These are phyloP conservation scores for Irena cyanogastra DNA, from an alignment of 2,113 vertebrate species.

Conservation along the genomic window DNA sequence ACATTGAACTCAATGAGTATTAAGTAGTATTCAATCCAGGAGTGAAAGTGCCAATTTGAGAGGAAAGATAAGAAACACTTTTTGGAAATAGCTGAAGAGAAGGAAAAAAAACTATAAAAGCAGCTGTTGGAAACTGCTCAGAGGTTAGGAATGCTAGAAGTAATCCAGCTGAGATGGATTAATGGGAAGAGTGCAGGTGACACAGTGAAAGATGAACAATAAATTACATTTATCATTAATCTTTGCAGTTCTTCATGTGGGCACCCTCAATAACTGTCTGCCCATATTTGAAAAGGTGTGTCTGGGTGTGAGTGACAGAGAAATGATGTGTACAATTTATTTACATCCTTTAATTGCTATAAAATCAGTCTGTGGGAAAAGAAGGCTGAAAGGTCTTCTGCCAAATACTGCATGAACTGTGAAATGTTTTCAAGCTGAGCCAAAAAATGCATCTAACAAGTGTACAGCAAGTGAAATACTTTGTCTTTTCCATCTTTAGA, in stretches of 20 bases:
- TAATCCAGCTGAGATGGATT: slow-evolving; percentile 37
- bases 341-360: neutral
- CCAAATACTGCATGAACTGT: slow-evolving; percentile 44
- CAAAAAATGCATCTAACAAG: slow-evolving; percentile 62
- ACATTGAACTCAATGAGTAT: neutral
- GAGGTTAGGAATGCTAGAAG: slow-evolving; percentile 57
- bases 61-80: neutral
- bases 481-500: slow-evolving; percentile 59
- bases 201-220: neutral
- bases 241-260: neutral
- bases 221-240: neutral
- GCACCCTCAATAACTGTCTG: neutral
- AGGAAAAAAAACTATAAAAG: neutral
- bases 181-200: neutral
- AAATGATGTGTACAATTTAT: neutral
- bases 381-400: slow-evolving; percentile 3
- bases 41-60: neutral
- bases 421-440: slow-evolving; percentile 63
- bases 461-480: slow-evolving; percentile 54
- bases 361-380: slow-evolving; percentile 1
- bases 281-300: neutral
- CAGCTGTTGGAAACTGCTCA: slow-evolving; percentile 57
- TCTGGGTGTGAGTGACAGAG: neutral
- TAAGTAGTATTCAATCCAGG: neutral
- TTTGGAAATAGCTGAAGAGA: neutral